These are phyloP conservation scores for Parnassius smintheus DNA, from an alignment of 2,888 invertebrate genomes.

Conservation along the genomic window DNA sequence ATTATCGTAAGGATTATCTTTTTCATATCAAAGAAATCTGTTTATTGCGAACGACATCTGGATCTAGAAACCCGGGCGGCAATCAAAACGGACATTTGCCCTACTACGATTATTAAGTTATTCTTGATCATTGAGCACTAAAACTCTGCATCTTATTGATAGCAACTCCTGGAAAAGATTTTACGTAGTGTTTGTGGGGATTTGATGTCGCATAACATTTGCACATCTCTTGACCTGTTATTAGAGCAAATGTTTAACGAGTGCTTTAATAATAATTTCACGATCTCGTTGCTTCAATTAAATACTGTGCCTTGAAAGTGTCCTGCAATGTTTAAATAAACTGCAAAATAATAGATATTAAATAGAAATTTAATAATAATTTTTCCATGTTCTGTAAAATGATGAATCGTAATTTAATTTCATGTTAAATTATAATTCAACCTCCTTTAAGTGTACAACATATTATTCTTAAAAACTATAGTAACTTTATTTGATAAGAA, in stretches of 20 bases:
- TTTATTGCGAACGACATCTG: slow-evolving; percentile 17
- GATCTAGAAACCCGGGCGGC: slow-evolving; percentile 12
- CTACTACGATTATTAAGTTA: slow-evolving; percentile 34
- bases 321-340: not conserved
- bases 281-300: slow-evolving; percentile 1
- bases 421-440: too few species aligned
- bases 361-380: too few species aligned
- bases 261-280: not conserved
- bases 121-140: slow-evolving; percentile 33
- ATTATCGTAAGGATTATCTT: slow-evolving; percentile 6
- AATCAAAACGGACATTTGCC: slow-evolving; percentile 23
- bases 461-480: too few species aligned
- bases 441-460: too few species aligned
- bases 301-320: not conserved
- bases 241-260: slow-evolving; percentile 12
- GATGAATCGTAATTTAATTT: too few species aligned
- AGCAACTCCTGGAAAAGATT: not conserved
- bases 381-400: too few species aligned
- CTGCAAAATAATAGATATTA: too few species aligned
- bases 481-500: too few species aligned
- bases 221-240: slow-evolving; percentile 5
- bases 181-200: not conserved
- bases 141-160: slow-evolving; percentile 30
- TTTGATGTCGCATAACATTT: slow-evolving; percentile 5
- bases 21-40: not conserved